These are phyloP conservation scores for Heliconius himera DNA, from an alignment of 1,140 invertebrate genomes.

Conservation along the genomic window DNA sequence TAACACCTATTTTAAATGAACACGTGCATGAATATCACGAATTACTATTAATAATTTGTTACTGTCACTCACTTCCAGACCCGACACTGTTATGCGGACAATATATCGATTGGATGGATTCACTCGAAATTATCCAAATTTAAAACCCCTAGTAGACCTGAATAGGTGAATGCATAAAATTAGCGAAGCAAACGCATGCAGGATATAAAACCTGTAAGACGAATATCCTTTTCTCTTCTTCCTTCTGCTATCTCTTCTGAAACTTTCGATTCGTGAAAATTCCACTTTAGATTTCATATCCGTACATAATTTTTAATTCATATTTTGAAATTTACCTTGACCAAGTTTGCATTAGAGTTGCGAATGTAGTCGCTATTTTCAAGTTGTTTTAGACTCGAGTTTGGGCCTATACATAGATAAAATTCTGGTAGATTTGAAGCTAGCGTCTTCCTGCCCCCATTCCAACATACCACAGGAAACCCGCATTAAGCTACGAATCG, in stretches of 20 bases:
- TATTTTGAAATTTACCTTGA: conserved; percentile 72
- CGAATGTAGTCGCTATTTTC: conserved; percentile 78
- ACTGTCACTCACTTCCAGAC: conserved; percentile 35
- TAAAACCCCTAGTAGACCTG: conserved; percentile 32
- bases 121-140: conserved; percentile 23
- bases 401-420: conserved; percentile 74
- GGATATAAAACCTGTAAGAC: conserved; percentile 56
- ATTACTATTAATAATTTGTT: conserved; percentile 38
- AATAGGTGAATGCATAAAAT: conserved; percentile 55
- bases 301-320: conserved; percentile 63
- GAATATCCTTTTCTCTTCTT: conserved; percentile 57
- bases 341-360: conserved; percentile 76
- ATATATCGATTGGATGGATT: conserved; percentile 30
- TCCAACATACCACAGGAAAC: conserved; percentile 60
- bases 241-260: conserved; percentile 55
- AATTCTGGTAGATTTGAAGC: conserved; percentile 76
- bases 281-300: conserved; percentile 70
- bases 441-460: conserved; percentile 72
- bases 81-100: conserved; percentile 31
- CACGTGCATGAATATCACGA: conserved; percentile 68
- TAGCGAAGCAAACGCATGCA: conserved; percentile 64
- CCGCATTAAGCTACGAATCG: conserved; percentile 44
- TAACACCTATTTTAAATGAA: conserved; percentile 59
- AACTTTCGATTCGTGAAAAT: conserved; percentile 78
- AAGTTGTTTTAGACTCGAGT: conserved; percentile 75